phyloP scores from a whole-genome alignment of 2,888 invertebrate genomes.

The Acrobasis repandana region DNA sequence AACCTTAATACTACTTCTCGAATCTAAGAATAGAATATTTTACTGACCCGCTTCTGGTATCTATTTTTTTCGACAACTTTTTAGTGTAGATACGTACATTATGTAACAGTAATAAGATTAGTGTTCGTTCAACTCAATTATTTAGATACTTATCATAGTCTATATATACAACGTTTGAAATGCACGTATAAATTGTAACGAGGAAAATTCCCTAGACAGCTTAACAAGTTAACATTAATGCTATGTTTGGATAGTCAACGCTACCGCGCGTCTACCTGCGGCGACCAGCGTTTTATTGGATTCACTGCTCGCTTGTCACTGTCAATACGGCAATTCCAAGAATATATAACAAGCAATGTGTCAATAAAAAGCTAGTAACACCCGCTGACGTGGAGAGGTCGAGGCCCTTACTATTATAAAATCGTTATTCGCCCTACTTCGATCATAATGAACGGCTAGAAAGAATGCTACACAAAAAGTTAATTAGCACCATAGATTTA shows the following conservation, averaged over 20 bases:
- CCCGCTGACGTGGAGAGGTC: too few relatives aligned
- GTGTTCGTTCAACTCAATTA: conserved; percentile 23
- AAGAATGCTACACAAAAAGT: conserved; percentile 35
- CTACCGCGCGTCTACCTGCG: too few relatives aligned
- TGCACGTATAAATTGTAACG: conserved; percentile 23
- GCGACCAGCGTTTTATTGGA: too few relatives aligned
- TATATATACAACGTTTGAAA: conserved; percentile 32
- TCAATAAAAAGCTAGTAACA: too few relatives aligned
- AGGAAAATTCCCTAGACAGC: conserved; percentile 26
- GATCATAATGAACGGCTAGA: conserved; percentile 23
- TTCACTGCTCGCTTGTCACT: too few relatives aligned
- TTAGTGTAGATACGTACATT: conserved; percentile 32
- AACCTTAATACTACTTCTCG: neutral
- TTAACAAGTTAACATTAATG: conserved; percentile 4
- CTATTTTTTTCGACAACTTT: conserved; percentile 35
- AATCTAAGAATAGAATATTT: conserved; percentile 29
- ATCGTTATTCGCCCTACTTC: neutral
- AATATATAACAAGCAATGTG: too few relatives aligned
- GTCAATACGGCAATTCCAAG: too few relatives aligned
- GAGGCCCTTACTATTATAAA: neutral
- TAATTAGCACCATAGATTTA: conserved; percentile 47
- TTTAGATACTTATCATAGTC: conserved; percentile 14
- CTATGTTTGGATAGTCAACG: neutral
- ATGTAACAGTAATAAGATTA: conserved; percentile 27
- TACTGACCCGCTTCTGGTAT: conserved; percentile 62